Conservation (phyloP, 2,888 invertebrate genomes). For the Melikaiella ostensackeni region DNA sequence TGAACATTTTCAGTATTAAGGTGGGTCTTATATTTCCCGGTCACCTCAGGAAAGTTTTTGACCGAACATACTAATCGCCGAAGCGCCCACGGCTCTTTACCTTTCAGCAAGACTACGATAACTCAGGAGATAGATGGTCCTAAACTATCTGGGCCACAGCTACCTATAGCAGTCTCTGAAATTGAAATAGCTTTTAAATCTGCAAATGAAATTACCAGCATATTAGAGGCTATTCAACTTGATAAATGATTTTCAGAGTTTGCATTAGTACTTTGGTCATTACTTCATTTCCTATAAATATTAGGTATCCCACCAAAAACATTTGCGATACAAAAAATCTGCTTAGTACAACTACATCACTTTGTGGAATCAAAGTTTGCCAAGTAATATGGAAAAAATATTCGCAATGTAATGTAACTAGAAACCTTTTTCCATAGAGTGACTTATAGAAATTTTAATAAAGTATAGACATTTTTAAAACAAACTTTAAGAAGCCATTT, state of each 20-base stretch:
- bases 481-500: too few species aligned
- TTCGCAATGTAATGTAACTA: too few species aligned
- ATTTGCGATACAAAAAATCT: too few species aligned
- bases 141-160: not conserved
- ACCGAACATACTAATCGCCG: slow-evolving; percentile 31
- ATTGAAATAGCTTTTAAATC: slow-evolving; percentile 6
- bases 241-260: not conserved
- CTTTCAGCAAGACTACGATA: slow-evolving; percentile 41
- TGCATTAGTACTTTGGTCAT: not conserved
- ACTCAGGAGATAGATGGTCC: slow-evolving; percentile 21
- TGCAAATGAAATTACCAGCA: not conserved
- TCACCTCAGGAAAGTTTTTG: slow-evolving; percentile 21
- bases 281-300: too few species aligned
- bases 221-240: not conserved
- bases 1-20: slow-evolving; percentile 23
- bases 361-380: too few species aligned
- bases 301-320: too few species aligned
- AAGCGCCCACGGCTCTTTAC: slow-evolving; percentile 44
- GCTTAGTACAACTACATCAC: too few species aligned
- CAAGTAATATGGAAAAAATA: too few species aligned
- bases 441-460: too few species aligned
- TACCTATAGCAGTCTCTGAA: not conserved
- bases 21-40: slow-evolving; percentile 14
- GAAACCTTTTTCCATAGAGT: too few species aligned
- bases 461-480: too few species aligned